Conservation (phyloP, 1,140 invertebrate genomes). For the Sarcophaga peregrina region DNA sequence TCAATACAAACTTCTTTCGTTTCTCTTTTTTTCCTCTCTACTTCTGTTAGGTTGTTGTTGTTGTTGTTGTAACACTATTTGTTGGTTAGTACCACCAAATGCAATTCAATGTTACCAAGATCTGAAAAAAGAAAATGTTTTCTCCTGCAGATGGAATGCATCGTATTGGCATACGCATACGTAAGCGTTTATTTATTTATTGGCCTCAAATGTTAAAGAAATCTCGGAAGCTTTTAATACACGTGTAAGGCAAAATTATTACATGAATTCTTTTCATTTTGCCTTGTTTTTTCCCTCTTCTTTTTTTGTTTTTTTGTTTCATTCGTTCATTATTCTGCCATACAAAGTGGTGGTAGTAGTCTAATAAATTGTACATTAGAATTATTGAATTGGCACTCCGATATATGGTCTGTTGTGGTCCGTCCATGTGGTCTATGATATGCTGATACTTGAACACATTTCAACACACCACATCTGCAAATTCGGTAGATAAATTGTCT, state of each 20-base stretch:
- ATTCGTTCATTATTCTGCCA: neutral
- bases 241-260: conserved; percentile 22
- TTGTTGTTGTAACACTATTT: neutral
- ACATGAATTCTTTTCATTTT: neutral
- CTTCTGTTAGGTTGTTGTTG: neutral
- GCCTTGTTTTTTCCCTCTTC: too few species aligned
- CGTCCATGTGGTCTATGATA: neutral
- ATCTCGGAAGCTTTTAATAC: conserved; percentile 24
- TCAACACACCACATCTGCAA: too few species aligned
- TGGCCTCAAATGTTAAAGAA: neutral
- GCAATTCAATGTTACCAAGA: neutral
- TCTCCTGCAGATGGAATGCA: neutral
- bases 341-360: conserved; percentile 20
- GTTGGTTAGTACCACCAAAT: conserved; percentile 5
- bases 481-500: too few species aligned
- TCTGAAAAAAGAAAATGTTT: neutral
- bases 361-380: conserved; percentile 15
- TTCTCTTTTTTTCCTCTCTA: neutral
- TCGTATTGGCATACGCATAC: neutral
- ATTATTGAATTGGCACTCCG: neutral
- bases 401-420: too few species aligned
- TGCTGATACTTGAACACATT: neutral
- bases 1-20: neutral
- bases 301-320: too few species aligned
- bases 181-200: neutral